phyloP scores from a whole-genome alignment of 2,888 invertebrate species.

The Pteria penguin region DNA sequence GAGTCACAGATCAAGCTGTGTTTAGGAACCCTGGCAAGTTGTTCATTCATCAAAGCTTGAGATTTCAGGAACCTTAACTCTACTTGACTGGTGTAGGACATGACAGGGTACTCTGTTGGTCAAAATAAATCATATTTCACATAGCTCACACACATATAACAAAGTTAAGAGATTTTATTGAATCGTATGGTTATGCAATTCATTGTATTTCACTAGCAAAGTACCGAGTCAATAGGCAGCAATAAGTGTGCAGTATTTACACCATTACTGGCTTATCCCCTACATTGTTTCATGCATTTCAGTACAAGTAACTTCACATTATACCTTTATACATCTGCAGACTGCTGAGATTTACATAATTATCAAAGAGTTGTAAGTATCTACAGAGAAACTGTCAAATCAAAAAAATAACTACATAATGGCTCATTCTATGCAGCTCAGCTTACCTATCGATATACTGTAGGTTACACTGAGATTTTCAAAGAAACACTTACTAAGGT shows the following conservation, averaged over 20 bases:
- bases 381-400: neutral
- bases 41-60: constrained; percentile 5
- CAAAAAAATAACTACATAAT: neutral
- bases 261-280: too few relatives aligned
- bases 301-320: too few relatives aligned
- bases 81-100: constrained; percentile 53
- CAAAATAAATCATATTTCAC: neutral
- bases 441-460: neutral
- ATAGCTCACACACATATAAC: too few relatives aligned
- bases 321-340: too few relatives aligned
- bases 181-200: too few relatives aligned
- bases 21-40: too few relatives aligned
- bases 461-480: neutral
- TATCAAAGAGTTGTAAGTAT: neutral
- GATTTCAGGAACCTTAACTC: constrained; percentile 50
- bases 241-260: too few relatives aligned
- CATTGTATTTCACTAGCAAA: too few relatives aligned
- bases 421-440: neutral
- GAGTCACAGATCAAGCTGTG: too few relatives aligned
- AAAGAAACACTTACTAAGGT: constrained; percentile 48
- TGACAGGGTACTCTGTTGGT: constrained; percentile 55
- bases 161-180: too few relatives aligned
- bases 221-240: too few relatives aligned
- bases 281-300: too few relatives aligned
- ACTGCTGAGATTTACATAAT: neutral